A percentile compares a stretch with the other conserved stretches of the same genome.
These are phyloP conservation scores for Scaptomyza hsui DNA, from an alignment of 1,140 invertebrate species.

Conservation along the genomic window DNA sequence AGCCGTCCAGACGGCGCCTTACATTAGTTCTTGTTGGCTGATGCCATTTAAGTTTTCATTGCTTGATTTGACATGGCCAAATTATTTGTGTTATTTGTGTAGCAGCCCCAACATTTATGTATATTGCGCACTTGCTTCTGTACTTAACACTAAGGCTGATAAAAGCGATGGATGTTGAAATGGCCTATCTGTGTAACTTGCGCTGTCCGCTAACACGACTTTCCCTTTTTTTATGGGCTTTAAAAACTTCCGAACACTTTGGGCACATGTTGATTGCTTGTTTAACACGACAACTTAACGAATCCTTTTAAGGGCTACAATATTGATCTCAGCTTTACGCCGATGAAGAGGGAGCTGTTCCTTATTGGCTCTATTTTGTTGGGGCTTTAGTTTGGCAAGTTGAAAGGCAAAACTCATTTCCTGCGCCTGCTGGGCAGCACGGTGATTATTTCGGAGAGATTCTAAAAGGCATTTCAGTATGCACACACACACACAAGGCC, in stretches of 20 bases:
- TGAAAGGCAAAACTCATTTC: conserved; percentile 34
- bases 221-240: conserved; percentile 44
- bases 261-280: conserved; percentile 49
- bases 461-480: background rate
- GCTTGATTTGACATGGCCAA: conserved; percentile 45
- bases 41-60: conserved; percentile 50
- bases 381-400: background rate
- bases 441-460: background rate
- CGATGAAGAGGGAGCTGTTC: conserved; percentile 13
- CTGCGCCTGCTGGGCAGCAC: conserved; percentile 28
- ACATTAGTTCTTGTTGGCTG: conserved; percentile 32
- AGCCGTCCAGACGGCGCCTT: conserved; percentile 16
- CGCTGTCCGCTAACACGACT: conserved; percentile 40
- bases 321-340: conserved; percentile 29
- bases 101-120: conserved; percentile 38
- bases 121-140: conserved; percentile 22
- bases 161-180: conserved; percentile 14
- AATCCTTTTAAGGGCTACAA: conserved; percentile 43
- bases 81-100: conserved; percentile 10
- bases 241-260: conserved; percentile 55
- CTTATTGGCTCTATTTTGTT: conserved; percentile 6
- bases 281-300: conserved; percentile 43
- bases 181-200: conserved; percentile 48
- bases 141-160: conserved; percentile 13
- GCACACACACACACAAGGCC: conserved; percentile 36